Percentiles rank a stretch among this genome's conserved stretches.
Evolutionary conservation across 1,140 invertebrate species (phyloP).

Genomic region (Caenorhabditis latens): DNA sequence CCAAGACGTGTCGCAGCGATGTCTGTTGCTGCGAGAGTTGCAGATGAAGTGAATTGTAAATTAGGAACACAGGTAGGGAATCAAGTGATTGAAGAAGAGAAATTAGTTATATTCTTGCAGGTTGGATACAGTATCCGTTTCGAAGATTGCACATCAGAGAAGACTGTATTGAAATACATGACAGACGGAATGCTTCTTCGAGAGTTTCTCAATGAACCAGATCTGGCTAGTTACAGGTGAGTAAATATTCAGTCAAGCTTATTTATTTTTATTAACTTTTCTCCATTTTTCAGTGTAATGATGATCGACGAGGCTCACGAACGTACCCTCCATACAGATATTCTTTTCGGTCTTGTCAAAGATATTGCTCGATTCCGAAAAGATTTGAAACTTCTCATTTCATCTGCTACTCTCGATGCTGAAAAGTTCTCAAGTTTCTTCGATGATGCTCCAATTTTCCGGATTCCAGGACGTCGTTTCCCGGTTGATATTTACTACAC

Average conservation of each 20-base stretch:
- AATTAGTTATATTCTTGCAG: slow-evolving; percentile 77
- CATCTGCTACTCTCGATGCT: slow-evolving; percentile 96
- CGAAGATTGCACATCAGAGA: slow-evolving; percentile 86
- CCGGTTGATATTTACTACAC: slow-evolving; percentile 98
- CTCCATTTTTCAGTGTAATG: slow-evolving; percentile 85
- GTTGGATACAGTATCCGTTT: slow-evolving; percentile 87
- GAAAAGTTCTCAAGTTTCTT: slow-evolving; percentile 96
- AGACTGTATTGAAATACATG: slow-evolving; percentile 94
- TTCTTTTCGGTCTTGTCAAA: slow-evolving; percentile 97
- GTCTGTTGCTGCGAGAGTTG: slow-evolving; percentile 84
- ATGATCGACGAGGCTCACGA: slow-evolving; percentile 99
- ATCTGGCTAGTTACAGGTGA: slow-evolving; percentile 88
- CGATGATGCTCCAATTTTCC: slow-evolving; percentile 96
- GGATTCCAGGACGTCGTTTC: slow-evolving; percentile 89
- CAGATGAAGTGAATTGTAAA: slow-evolving; percentile 84
- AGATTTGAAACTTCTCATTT: slow-evolving; percentile 95
- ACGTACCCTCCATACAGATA: slow-evolving; percentile 95
- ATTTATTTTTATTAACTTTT: background rate
- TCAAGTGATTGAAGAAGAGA: background rate
- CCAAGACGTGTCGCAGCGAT: slow-evolving; percentile 86
- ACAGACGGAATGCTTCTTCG: slow-evolving; percentile 97
- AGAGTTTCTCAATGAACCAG: slow-evolving; percentile 96
- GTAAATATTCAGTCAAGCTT: background rate
- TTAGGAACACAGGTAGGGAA: slow-evolving; percentile 81
- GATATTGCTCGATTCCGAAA: slow-evolving; percentile 92